A percentile compares a stretch with the other conserved stretches of the same genome.
Evolutionary conservation across 2,888 invertebrate species (phyloP).

Genomic region (Dermolepida albohirtum): DNA sequence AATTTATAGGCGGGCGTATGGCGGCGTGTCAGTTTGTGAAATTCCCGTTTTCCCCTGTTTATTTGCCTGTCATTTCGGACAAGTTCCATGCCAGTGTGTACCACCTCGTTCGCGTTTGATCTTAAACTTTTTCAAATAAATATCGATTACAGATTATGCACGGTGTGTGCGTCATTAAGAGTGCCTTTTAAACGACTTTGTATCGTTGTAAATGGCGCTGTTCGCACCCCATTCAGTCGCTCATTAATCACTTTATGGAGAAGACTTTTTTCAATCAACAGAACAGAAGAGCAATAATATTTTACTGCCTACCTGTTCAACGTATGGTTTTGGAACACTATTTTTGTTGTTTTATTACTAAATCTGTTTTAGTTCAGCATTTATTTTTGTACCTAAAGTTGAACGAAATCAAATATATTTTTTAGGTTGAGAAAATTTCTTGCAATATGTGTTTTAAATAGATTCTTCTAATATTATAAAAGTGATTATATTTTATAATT

Average conservation of each 20-base stretch:
- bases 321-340: too few relatives aligned
- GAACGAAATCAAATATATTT: too few relatives aligned
- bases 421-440: too few relatives aligned
- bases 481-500: too few relatives aligned
- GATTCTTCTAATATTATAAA: too few relatives aligned
- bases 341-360: not conserved
- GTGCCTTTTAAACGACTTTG: conserved; percentile 33
- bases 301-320: conserved; percentile 4
- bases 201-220: conserved; percentile 30
- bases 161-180: conserved; percentile 25
- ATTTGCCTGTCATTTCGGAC: conserved; percentile 42
- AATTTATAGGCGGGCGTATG: conserved; percentile 38
- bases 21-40: conserved; percentile 38
- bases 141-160: conserved; percentile 39
- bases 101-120: conserved; percentile 40
- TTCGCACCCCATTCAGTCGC: conserved; percentile 19
- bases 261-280: conserved; percentile 14
- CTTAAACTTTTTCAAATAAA: conserved; percentile 39
- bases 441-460: too few relatives aligned
- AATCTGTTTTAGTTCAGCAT: too few relatives aligned
- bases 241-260: conserved; percentile 32
- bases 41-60: conserved; percentile 40
- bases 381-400: too few relatives aligned
- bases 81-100: conserved; percentile 37
- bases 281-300: conserved; percentile 7